These are phyloP conservation scores for Machaerirhynchus nigripectus DNA, from an alignment of 2,113 vertebrate genomes.

Conservation along the genomic window DNA sequence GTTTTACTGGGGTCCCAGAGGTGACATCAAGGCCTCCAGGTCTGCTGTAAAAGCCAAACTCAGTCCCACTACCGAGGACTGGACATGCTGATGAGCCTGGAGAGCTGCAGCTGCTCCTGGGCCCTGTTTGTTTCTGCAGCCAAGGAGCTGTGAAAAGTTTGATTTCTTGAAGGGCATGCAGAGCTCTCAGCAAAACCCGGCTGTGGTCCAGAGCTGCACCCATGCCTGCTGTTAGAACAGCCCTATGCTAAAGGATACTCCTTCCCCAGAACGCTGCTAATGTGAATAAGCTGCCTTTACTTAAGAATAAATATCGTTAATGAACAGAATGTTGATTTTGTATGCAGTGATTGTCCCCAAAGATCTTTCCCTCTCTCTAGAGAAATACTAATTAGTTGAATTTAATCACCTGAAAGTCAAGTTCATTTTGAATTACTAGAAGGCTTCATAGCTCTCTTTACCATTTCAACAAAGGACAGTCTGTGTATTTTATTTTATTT, in stretches of 20 bases:
- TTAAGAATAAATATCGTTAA: neutral
- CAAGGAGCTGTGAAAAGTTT: neutral
- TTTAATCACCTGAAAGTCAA: constrained; percentile 23
- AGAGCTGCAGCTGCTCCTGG: neutral
- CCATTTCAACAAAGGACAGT: neutral
- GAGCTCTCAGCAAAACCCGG: neutral
- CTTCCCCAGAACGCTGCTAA: neutral
- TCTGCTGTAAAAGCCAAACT: neutral
- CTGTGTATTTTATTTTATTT: neutral
- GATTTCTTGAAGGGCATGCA: neutral
- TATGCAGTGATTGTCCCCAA: neutral
- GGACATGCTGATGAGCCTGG: accelerated
- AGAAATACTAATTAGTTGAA: neutral
- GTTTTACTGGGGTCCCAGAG: neutral
- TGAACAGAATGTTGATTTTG: neutral
- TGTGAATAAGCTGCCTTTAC: neutral
- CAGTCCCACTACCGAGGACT: too few relatives aligned
- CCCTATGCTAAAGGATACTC: accelerated
- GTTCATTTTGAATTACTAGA: neutral
- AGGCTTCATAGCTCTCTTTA: neutral
- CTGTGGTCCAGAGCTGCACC: neutral
- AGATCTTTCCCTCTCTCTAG: neutral
- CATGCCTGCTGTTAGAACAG: neutral
- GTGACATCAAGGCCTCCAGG: neutral
- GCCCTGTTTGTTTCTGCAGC: neutral